phyloP scores from a whole-genome alignment of 2,113 vertebrate species.

The Mystacornis crossleyi region DNA sequence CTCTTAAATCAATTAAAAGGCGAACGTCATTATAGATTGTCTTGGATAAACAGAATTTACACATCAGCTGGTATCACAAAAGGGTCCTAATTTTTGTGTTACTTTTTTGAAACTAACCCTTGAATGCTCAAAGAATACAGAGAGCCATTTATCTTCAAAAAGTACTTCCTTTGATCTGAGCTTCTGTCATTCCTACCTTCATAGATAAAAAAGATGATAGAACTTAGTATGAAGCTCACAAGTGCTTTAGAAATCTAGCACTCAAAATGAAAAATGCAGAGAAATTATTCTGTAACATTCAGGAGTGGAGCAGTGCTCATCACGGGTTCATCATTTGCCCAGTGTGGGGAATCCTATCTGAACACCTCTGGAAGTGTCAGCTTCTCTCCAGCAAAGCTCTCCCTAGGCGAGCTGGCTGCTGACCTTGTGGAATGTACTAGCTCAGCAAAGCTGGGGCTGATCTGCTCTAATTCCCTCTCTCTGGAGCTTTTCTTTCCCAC shows the following conservation, averaged over 20 bases:
- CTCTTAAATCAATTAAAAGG: neutral
- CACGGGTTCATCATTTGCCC: fast-evolving
- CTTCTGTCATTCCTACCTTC: neutral
- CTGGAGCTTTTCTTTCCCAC: conserved; percentile 33
- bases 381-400: neutral
- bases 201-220: neutral
- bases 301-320: neutral
- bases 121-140: neutral
- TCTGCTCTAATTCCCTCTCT: conserved; percentile 30
- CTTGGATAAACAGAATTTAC: neutral
- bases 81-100: neutral
- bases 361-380: neutral
- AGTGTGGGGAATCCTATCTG: neutral
- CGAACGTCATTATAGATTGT: neutral
- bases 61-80: neutral
- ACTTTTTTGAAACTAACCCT: neutral
- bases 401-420: neutral
- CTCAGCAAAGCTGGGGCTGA: conserved; percentile 28
- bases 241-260: neutral
- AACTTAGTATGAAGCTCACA: neutral
- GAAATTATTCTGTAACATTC: neutral
- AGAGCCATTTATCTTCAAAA: conserved; percentile 11
- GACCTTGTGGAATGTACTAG: conserved; percentile 5
- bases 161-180: conserved; percentile 23
- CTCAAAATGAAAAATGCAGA: neutral